phyloP scores from a whole-genome alignment of 37 sponge, comb jelly and placozoan species.

The Lycopodina hypogea region DNA sequence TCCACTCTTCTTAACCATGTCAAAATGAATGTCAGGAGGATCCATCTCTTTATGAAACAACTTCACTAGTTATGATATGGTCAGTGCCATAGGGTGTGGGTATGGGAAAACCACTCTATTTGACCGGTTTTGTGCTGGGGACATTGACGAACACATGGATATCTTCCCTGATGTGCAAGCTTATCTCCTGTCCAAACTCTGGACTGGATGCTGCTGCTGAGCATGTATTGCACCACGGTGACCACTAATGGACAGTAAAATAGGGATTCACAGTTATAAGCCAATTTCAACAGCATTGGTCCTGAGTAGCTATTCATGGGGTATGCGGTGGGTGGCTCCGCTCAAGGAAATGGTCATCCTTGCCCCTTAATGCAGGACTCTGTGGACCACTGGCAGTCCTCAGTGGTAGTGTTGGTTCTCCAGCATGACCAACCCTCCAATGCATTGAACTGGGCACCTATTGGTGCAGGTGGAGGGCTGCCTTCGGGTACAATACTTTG shows the following conservation, averaged over 20 bases:
- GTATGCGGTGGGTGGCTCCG: too few species aligned
- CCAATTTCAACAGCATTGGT: background rate
- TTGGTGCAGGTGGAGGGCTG: too few species aligned
- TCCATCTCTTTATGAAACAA: background rate
- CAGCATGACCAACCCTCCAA: too few species aligned
- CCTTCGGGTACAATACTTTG: too few species aligned
- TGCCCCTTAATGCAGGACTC: too few species aligned
- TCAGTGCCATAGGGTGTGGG: background rate
- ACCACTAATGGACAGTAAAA: background rate
- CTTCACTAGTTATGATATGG: constrained; percentile 2
- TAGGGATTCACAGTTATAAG: background rate
- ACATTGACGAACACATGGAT: constrained; percentile 1
- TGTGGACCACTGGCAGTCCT: too few species aligned
- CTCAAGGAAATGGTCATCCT: too few species aligned
- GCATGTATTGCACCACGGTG: background rate
- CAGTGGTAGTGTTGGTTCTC: too few species aligned
- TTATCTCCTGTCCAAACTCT: background rate
- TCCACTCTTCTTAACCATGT: constrained; percentile 4
- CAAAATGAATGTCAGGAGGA: background rate
- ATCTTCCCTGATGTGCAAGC: background rate
- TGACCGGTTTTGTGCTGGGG: constrained; percentile 10
- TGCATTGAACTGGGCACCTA: too few species aligned
- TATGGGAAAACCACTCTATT: background rate
- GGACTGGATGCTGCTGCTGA: constrained; percentile 8
- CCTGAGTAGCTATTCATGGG: too few species aligned